Evolutionary conservation across 2,888 invertebrate species (phyloP).

Genomic region (Lasioglossum villosulum): DNA sequence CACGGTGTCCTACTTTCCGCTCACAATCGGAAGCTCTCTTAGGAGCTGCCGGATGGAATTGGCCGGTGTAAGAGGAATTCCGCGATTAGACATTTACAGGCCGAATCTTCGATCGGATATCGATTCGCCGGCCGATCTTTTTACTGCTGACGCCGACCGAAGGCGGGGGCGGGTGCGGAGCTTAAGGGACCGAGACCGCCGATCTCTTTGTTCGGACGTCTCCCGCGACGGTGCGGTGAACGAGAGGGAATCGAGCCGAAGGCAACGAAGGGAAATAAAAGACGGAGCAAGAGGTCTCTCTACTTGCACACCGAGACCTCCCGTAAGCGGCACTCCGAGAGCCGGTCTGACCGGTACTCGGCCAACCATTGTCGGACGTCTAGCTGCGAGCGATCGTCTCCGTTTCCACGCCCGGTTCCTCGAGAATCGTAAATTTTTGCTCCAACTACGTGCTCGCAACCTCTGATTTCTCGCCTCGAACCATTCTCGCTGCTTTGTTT

Average conservation of each 20-base stretch:
- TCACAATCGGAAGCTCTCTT: conserved; percentile 54
- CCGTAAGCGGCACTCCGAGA: conserved; percentile 74
- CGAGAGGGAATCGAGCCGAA: conserved; percentile 34
- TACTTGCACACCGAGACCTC: conserved; percentile 71
- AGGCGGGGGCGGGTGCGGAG: conserved; percentile 16
- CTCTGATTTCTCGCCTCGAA: neutral
- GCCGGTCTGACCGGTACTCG: conserved; percentile 80
- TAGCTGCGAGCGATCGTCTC: conserved; percentile 54
- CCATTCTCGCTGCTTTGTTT: neutral
- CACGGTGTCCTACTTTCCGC: conserved; percentile 63
- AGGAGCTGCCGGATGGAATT: conserved; percentile 44
- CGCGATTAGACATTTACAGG: conserved; percentile 57
- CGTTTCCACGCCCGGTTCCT: conserved; percentile 30
- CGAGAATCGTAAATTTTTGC: conserved; percentile 40
- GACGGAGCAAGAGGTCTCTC: conserved; percentile 46
- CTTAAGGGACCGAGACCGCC: conserved; percentile 24
- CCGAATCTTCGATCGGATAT: conserved; percentile 49
- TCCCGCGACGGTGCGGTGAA: conserved; percentile 20
- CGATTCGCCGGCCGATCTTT: conserved; percentile 45
- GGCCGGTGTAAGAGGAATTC: conserved; percentile 47
- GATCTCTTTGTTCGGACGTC: conserved; percentile 75
- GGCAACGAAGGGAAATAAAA: conserved; percentile 50
- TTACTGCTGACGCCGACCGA: conserved; percentile 45
- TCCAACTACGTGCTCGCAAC: neutral
- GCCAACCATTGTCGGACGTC: conserved; percentile 48